Conservation (phyloP, 2,888 invertebrate genomes). For the Gnatocerus cornutus region DNA sequence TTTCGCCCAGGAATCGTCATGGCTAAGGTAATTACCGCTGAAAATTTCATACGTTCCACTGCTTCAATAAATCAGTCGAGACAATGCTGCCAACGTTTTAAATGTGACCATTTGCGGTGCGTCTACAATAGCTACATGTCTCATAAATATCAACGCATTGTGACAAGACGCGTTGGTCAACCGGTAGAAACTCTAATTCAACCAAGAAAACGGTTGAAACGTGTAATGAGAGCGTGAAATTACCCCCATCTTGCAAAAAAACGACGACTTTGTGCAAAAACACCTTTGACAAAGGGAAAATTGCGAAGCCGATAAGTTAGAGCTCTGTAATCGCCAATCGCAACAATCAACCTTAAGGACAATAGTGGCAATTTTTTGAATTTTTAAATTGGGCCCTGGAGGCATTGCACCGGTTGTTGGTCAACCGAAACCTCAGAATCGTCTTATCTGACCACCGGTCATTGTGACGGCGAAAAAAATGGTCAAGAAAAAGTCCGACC, state of each 20-base stretch:
- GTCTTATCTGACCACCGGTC: constrained; percentile 21
- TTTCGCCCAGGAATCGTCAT: constrained; percentile 39
- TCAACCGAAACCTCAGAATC: constrained; percentile 35
- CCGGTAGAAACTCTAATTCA: constrained; percentile 53
- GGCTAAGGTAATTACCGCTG: constrained; percentile 42
- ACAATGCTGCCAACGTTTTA: constrained; percentile 55
- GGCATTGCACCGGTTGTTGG: constrained; percentile 11
- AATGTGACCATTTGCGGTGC: constrained; percentile 56
- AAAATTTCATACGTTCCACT: constrained; percentile 39
- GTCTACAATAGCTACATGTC: constrained; percentile 60
- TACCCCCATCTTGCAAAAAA: constrained; percentile 22
- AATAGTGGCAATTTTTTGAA: too few species aligned
- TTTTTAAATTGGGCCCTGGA: too few species aligned
- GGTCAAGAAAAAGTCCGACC: constrained; percentile 24
- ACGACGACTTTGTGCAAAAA: too few species aligned
- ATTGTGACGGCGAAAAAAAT: constrained; percentile 14
- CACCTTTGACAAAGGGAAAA: too few species aligned
- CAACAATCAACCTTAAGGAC: too few species aligned
- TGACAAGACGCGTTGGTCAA: constrained; percentile 55
- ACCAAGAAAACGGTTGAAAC: constrained; percentile 51
- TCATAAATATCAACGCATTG: constrained; percentile 62
- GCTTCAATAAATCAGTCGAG: constrained; percentile 57
- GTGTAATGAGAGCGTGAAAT: constrained; percentile 53
- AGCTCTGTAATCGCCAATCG: too few species aligned
- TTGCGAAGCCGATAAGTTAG: too few species aligned